Percentiles rank a stretch among this genome's conserved stretches.
Evolutionary conservation across 2,113 vertebrate species (phyloP).

Genomic region (Hucho hucho): DNA sequence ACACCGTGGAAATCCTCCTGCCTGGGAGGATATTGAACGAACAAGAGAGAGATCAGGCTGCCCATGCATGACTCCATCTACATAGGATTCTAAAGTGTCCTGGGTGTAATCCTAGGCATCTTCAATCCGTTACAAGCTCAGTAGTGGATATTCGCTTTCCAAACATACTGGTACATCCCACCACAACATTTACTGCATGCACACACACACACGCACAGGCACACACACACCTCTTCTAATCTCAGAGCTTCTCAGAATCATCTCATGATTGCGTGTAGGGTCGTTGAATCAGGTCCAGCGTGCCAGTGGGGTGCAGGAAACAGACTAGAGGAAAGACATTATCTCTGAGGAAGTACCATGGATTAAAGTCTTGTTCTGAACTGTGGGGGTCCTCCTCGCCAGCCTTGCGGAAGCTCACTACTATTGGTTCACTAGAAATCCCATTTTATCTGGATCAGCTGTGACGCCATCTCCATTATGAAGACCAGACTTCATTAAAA

Average conservation of each 20-base stretch:
- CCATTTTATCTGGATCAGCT: background rate
- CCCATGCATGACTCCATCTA: background rate
- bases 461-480: background rate
- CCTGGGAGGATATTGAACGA: background rate
- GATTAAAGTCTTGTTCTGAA: constrained; percentile 3
- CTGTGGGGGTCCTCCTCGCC: background rate
- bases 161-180: no score
- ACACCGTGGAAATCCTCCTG: background rate
- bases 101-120: background rate
- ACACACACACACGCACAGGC: background rate
- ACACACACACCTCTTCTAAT: background rate
- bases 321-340: background rate
- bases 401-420: background rate
- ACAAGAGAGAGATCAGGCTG: background rate
- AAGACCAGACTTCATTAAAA: background rate
- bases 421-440: background rate
- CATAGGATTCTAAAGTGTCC: background rate
- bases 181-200: background rate
- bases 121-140: background rate
- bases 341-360: constrained; percentile 2
- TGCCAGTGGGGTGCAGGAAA: background rate
- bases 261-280: background rate
- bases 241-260: constrained; percentile 1
- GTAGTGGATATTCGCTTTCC: background rate
- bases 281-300: background rate